Evolutionary conservation across 1,140 invertebrate genomes (phyloP).

Genomic region (Subanguina moxae): DNA sequence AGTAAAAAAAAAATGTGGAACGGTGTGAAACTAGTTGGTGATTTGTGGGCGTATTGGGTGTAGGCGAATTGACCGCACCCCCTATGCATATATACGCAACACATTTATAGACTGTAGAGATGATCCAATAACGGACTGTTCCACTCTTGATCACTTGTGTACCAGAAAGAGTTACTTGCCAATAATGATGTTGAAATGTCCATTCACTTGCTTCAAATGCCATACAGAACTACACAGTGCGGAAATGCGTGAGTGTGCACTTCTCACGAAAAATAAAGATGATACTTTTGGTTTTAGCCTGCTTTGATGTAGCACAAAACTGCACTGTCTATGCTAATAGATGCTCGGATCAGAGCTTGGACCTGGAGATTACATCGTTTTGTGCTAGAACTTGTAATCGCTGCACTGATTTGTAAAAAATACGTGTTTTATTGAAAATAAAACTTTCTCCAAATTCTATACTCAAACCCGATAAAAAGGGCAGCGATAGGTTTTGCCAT

Average conservation of each 20-base stretch:
- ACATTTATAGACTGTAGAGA: conserved; percentile 3
- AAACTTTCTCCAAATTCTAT: too few species aligned
- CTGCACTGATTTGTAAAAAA: background rate
- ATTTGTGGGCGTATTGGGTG: too few species aligned
- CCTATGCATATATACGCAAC: too few species aligned
- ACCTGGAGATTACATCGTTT: background rate
- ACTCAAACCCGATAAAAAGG: too few species aligned
- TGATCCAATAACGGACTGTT: background rate
- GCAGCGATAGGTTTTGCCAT: too few species aligned
- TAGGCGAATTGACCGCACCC: too few species aligned
- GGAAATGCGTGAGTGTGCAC: background rate
- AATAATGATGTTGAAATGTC: background rate
- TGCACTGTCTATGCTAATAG: conserved; percentile 1
- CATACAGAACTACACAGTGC: background rate
- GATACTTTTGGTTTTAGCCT: background rate
- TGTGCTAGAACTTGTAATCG: conserved; percentile 4
- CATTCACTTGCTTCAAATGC: conserved; percentile 1
- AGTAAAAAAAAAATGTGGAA: too few species aligned
- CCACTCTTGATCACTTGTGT: background rate
- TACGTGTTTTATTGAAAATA: too few species aligned
- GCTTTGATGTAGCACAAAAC: background rate
- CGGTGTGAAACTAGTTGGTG: too few species aligned
- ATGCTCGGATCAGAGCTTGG: background rate
- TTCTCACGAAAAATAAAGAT: too few species aligned
- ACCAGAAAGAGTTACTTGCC: background rate